Base-by-base conservation (phyloP, 2,797 vertebrate genomes). In the Eupleurogrammus muticus region DNA sequence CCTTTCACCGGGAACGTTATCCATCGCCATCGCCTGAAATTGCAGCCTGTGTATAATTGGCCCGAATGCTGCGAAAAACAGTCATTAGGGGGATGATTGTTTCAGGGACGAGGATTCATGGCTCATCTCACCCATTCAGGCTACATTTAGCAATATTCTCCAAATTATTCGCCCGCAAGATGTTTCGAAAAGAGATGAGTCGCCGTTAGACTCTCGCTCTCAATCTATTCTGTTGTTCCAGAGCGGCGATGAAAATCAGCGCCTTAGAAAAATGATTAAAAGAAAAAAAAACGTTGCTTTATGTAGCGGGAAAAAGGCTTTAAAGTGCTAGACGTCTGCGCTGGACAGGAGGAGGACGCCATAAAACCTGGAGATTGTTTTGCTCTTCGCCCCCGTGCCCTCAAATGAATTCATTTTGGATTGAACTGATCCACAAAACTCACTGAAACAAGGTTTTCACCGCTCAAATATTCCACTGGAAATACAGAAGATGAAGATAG, bases 181-280 rank as follows among this genome's bases (percentile, higher is more conserved):
- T 75, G 51, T 70, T 76, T 73, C 46, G 46, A 52, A 48, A 74
- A 63, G 21, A 23, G 59, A 35, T 42, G 49, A 23, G 24, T 16
- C 3, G 42, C 62, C 51, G 74, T 78, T 76, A 42, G n/a, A n/a
- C n/a, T n/a, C n/a, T n/a, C 58, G 50, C 59, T 69, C 70, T 63
- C 32, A 44, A 70, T 68, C 35, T 24, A 14, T 58, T 70, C 5
- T 60, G 16, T 68, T 72, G 21, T 76, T 42, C 61, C 48, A 70
- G 36, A 68, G n/a, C n/a, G 62, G 63, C 56, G 70, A 65, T 73
- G 17, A 80, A 77, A 83, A 75, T 59, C 3, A 44, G 19, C 5
- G 6, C 68, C 70, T 72, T 66, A 76, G n/a, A 80, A 77, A 76
- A 49, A 65, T n/a, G n/a, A 81, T 79, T 57, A 59, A 72, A 75